These are phyloP conservation scores for Neostethus bicornis DNA, from an alignment of 2,797 vertebrate species.

Conservation along the genomic window DNA sequence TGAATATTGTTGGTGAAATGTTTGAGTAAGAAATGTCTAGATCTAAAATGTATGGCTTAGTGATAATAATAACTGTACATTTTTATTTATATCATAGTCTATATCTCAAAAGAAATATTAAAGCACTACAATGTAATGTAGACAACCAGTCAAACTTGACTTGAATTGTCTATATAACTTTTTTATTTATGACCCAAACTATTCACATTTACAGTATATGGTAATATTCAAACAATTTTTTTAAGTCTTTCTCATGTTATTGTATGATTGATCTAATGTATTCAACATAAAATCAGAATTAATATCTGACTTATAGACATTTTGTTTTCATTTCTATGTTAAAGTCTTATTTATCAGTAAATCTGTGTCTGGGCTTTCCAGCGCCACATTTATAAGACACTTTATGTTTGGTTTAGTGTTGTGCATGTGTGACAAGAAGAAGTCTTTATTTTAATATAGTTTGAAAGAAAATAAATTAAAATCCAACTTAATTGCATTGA, in stretches of 20 bases:
- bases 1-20: no score
- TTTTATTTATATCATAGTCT: no score
- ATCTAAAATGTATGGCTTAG: no score
- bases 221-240: not conserved
- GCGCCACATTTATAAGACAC: not conserved
- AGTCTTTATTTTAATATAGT: not conserved
- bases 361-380: not conserved
- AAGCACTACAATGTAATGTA: no score
- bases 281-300: not conserved
- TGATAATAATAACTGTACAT: no score
- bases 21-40: no score
- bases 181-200: not conserved
- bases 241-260: not conserved
- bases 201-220: not conserved
- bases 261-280: not conserved
- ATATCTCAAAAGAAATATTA: no score
- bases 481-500: no score
- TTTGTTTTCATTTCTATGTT: not conserved
- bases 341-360: not conserved
- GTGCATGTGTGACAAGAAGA: not conserved
- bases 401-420: not conserved
- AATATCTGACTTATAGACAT: not conserved
- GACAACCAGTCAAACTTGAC: not conserved
- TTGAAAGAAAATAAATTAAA: not conserved
- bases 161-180: not conserved